A percentile compares a stretch with the other conserved stretches of the same genome.
Conservation (phyloP, 1,140 invertebrate species). For the Eumaeus atala region DNA sequence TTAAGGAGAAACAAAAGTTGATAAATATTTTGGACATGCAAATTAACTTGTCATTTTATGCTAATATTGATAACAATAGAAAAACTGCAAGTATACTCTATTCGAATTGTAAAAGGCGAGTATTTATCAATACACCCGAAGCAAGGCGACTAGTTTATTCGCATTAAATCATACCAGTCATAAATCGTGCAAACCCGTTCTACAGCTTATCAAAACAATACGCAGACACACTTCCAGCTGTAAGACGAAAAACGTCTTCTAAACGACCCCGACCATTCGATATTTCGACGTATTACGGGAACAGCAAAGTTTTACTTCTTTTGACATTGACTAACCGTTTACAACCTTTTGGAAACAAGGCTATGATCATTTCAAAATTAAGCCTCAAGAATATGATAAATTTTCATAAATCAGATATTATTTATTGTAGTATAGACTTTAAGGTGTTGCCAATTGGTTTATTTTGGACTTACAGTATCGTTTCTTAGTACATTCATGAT, state of each 20-base stretch:
- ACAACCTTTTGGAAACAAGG: constrained; percentile 33
- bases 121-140: constrained; percentile 70
- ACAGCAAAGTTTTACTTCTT: constrained; percentile 45
- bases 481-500: constrained; percentile 43
- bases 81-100: background rate
- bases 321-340: constrained; percentile 32
- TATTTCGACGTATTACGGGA: constrained; percentile 38
- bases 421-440: constrained; percentile 72
- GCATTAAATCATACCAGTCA: constrained; percentile 72
- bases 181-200: constrained; percentile 74
- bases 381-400: constrained; percentile 71
- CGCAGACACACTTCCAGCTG: constrained; percentile 66
- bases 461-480: constrained; percentile 56
- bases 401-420: constrained; percentile 72
- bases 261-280: constrained; percentile 25
- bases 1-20: too few species aligned
- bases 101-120: constrained; percentile 48
- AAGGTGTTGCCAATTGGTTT: constrained; percentile 68
- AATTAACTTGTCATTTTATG: background rate
- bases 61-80: background rate
- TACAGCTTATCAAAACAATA: constrained; percentile 75
- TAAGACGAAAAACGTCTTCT: constrained; percentile 54
- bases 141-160: constrained; percentile 71
- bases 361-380: constrained; percentile 69
- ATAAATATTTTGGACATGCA: background rate